Conservation (phyloP, 2,797 vertebrate genomes). For the Esox lucius region DNA sequence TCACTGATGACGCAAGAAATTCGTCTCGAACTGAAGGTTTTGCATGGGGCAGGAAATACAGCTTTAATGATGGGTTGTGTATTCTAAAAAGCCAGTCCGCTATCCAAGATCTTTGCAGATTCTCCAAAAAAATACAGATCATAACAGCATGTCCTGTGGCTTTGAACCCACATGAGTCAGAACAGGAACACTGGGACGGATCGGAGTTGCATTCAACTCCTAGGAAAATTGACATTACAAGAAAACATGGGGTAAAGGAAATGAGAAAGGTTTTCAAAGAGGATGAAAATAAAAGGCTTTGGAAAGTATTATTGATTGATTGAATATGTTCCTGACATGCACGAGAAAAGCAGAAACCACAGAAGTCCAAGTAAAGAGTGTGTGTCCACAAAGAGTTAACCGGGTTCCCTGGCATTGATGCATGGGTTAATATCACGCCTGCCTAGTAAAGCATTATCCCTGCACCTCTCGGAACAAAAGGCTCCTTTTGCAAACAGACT, state of each 20-base stretch:
- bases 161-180: background rate
- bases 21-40: constrained; percentile 13
- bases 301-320: too few relatives aligned
- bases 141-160: background rate
- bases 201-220: background rate
- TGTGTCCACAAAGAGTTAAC: constrained; percentile 80
- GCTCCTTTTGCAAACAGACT: constrained; percentile 92
- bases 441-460: constrained; percentile 87
- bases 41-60: background rate
- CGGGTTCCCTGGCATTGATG: constrained; percentile 68
- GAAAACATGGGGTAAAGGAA: background rate
- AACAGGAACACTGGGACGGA: background rate
- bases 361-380: constrained; percentile 25
- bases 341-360: constrained; percentile 4
- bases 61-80: background rate
- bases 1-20: constrained; percentile 58
- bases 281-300: background rate
- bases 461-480: constrained; percentile 89
- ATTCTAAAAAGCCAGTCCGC: background rate
- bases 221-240: background rate
- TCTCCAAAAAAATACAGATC: background rate
- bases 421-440: constrained; percentile 91
- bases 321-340: background rate
- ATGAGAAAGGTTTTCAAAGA: background rate
- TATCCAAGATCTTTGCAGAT: background rate